Conservation (phyloP, 2,888 invertebrate genomes). For the Ommatoiulus sabulosus region DNA sequence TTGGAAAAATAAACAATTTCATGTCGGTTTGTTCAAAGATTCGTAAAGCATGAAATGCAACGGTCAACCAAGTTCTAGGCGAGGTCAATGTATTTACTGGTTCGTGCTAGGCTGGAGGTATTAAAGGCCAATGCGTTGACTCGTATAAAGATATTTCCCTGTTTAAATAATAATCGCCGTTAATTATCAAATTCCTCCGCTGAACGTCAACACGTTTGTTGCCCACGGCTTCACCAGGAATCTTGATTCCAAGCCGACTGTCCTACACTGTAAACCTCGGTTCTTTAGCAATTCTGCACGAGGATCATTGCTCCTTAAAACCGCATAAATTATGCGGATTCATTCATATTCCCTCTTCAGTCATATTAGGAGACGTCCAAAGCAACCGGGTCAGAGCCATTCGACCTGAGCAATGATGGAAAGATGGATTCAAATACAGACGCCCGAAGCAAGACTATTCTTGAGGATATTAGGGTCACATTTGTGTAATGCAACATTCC, state of each 20-base stretch:
- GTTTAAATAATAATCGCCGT: not conserved
- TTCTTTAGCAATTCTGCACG: not conserved
- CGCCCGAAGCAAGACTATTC: not conserved
- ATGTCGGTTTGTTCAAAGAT: not conserved
- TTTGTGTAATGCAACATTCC: not conserved
- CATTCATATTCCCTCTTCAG: constrained; percentile 38
- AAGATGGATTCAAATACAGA: constrained; percentile 3
- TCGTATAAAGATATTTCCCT: not conserved
- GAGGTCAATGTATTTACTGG: constrained; percentile 44
- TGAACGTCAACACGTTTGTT: not conserved
- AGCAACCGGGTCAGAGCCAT: not conserved
- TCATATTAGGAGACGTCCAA: not conserved
- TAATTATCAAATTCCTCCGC: constrained; percentile 7
- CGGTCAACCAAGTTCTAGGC: not conserved
- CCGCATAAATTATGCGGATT: not conserved
- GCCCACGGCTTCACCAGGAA: not conserved
- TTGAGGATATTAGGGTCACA: not conserved
- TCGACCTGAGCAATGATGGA: constrained; percentile 15
- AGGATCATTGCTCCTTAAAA: constrained; percentile 26
- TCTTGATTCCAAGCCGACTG: not conserved
- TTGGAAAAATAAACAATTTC: constrained; percentile 24
- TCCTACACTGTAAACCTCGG: not conserved
- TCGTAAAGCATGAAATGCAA: not conserved
- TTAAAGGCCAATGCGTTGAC: not conserved
- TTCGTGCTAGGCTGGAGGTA: not conserved